Evolutionary conservation across 92 coral and sea anemone species (phyloP).

Genomic region (Hydrozoanthus gracilis): DNA sequence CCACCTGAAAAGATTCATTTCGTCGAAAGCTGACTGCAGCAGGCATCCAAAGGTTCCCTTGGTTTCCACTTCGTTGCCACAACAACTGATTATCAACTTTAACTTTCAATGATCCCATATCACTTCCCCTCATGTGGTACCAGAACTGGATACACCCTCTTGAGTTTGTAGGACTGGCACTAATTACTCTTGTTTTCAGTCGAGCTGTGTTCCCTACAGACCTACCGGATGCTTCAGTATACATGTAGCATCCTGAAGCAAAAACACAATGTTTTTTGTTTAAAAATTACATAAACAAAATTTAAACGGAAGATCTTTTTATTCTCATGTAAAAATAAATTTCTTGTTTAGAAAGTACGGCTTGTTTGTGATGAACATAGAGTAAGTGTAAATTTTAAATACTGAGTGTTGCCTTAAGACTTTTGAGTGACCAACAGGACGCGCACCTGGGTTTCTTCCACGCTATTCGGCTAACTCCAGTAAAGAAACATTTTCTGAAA

Average conservation of each 20-base stretch:
- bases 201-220: conserved; percentile 47
- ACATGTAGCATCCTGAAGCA: conserved; percentile 43
- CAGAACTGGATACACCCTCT: conserved; percentile 42
- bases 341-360: no score
- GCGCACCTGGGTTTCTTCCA: no score
- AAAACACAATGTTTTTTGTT: no score
- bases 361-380: no score
- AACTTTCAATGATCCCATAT: conserved; percentile 55
- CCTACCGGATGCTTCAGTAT: conserved; percentile 52
- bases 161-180: conserved; percentile 40
- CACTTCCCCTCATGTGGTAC: conserved; percentile 64
- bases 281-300: no score
- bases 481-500: no score
- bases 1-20: conserved; percentile 18
- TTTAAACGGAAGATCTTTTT: no score
- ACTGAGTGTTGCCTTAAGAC: no score
- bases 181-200: conserved; percentile 22
- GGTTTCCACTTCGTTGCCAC: conserved; percentile 55
- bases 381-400: no score
- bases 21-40: conserved; percentile 27
- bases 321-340: no score
- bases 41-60: conserved; percentile 46
- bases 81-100: conserved; percentile 24
- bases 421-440: no score
- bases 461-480: no score